Conservation (phyloP, 2,113 vertebrate genomes). For the Bufo gargarizans region DNA sequence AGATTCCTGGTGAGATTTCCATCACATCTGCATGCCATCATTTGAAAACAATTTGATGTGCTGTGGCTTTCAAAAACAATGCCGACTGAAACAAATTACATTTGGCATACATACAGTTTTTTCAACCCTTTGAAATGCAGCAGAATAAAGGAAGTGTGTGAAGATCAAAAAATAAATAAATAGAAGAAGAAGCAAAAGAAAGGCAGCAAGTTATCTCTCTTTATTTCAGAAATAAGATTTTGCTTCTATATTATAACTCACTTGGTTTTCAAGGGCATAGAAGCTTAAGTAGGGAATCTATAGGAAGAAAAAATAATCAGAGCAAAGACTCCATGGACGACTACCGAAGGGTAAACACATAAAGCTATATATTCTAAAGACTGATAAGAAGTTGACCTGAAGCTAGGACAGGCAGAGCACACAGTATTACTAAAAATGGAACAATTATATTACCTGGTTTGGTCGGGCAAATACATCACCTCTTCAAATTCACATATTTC, state of each 20-base stretch:
- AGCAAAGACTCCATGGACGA: constrained; percentile 59
- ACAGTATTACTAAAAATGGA: background rate
- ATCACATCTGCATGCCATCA: constrained; percentile 48
- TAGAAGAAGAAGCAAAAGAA: constrained; percentile 42
- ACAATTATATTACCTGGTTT: background rate
- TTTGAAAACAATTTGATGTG: constrained; percentile 49
- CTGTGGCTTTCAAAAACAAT: constrained; percentile 47
- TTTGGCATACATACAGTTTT: constrained; percentile 53
- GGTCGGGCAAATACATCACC: background rate
- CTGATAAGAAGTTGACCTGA: constrained; percentile 24
- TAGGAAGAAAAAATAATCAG: constrained; percentile 54
- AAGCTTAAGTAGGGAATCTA: constrained; percentile 43
- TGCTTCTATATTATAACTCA: constrained; percentile 61
- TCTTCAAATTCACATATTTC: too few relatives aligned
- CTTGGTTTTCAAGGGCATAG: constrained; percentile 64
- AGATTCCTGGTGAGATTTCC: constrained; percentile 19
- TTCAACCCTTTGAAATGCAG: constrained; percentile 65
- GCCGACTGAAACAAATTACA: constrained; percentile 61
- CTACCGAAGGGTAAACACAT: constrained; percentile 54
- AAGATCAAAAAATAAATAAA: constrained; percentile 57
- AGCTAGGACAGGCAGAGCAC: background rate
- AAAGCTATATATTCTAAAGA: constrained; percentile 2
- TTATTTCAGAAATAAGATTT: constrained; percentile 58
- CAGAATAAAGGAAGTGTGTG: constrained; percentile 66
- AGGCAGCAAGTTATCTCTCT: constrained; percentile 61